Evolutionary conservation across 1,140 invertebrate genomes (phyloP).

Genomic region (Chelonus insularis): DNA sequence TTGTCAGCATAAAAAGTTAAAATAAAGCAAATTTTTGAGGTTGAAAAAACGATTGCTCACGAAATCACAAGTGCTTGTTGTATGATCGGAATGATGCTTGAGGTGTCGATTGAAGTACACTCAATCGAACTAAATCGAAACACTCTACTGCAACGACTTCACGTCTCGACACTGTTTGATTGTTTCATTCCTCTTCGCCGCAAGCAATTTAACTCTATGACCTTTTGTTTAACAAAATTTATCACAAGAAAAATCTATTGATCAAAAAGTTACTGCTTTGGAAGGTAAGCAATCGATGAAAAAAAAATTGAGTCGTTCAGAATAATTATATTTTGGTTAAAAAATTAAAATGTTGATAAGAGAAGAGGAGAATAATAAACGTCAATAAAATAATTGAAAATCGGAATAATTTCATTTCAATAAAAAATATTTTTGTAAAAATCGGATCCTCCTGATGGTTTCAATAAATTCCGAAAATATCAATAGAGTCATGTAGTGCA

Average conservation of each 20-base stretch:
- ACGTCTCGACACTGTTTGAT: background rate
- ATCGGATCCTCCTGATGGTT: too few species aligned
- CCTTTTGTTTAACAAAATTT: background rate
- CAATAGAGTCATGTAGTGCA: too few species aligned
- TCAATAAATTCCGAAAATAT: too few species aligned
- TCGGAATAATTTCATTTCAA: too few species aligned
- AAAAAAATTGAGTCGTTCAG: too few species aligned
- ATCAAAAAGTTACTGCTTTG: background rate
- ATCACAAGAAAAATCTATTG: background rate
- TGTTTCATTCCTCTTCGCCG: background rate
- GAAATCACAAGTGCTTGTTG: background rate
- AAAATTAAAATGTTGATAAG: background rate
- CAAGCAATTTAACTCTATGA: background rate
- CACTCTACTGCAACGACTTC: background rate
- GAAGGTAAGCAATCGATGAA: background rate
- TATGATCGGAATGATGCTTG: conserved; percentile 1
- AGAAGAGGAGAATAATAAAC: background rate
- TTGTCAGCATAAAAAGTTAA: too few species aligned
- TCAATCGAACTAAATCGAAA: background rate
- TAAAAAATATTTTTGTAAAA: too few species aligned
- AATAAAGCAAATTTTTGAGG: too few species aligned
- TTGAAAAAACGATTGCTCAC: conserved; percentile 1
- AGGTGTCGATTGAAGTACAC: background rate
- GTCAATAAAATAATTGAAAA: too few species aligned
- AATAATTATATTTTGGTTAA: too few species aligned